Evolutionary conservation across 1,140 invertebrate genomes (phyloP), one percentile per base, ranked within the genome.

Genomic region (Drosophila yakuba): DNA sequence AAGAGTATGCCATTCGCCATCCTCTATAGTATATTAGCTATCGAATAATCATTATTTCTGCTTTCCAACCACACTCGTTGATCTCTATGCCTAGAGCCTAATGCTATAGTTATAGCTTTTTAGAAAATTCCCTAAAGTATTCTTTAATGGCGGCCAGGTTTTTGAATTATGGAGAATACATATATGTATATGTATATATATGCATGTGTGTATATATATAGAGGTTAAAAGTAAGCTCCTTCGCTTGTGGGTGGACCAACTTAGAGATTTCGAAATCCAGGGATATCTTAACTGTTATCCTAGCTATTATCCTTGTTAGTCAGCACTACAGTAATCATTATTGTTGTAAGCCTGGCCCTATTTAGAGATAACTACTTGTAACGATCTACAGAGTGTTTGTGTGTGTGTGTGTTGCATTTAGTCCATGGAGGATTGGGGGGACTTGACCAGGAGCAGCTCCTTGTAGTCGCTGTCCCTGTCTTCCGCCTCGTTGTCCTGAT

Each of bases 391-490:
- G 43, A 17, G 32, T 23, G 39, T 50, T 38, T 43, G 50, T 44
- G 51, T 74, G 28, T 39, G 23, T 43, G 36, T 38, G 20, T 45
- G 25, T n/a, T 38, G n/a, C 32, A 45, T 52, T 50, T 89, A 89
- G 48, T 92, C 91, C 58, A 76, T 90, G 4, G 91, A 92, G 20
- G 91, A 91, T 41, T 92, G 88, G 28, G 90, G 91, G 11, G 91
- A 92, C 48, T 92, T 92, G 62, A 91, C 91, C 17, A 92, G 57
- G 38, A 92, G 54, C 39, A 92, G 72, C 66, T 92, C 86, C 20
- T 92, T 92, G 63, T 92, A 92, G 57, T 92, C 91, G 48, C 84
- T 89, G 74, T 74, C 72, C 71, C 84, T 89, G 74, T 74, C 72
- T 71, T 74, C 71, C 36, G 51, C 10, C 44, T 68, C 56, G 35